These are phyloP conservation scores for Rhingia rostrata DNA, from an alignment of 2,888 invertebrate species.

Conservation along the genomic window DNA sequence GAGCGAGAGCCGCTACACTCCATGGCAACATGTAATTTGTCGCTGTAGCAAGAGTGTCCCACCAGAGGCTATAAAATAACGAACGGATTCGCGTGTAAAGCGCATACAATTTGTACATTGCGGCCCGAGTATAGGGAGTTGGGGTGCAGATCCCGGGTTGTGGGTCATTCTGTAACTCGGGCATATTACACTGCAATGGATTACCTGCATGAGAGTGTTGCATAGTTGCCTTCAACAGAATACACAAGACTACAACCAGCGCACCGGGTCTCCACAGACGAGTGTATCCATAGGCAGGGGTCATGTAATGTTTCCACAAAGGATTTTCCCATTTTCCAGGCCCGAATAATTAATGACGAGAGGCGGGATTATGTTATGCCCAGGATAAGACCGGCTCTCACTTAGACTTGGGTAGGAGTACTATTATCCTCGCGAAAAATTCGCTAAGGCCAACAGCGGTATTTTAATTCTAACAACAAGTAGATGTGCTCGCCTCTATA, in stretches of 20 bases:
- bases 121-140: background rate
- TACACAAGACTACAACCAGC: constrained; percentile 10
- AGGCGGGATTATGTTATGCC: constrained; percentile 46
- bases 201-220: constrained; percentile 59
- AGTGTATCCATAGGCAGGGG: constrained; percentile 47
- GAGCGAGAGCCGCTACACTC: background rate
- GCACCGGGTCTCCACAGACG: background rate
- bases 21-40: constrained; percentile 47
- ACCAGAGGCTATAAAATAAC: constrained; percentile 70
- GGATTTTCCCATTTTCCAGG: constrained; percentile 41
- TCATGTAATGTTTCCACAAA: constrained; percentile 62
- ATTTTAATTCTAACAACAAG: constrained; percentile 67
- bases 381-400: constrained; percentile 49
- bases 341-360: constrained; percentile 55
- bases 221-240: constrained; percentile 14
- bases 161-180: constrained; percentile 10
- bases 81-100: constrained; percentile 54
- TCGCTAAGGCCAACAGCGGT: constrained; percentile 33
- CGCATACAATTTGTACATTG: constrained; percentile 44
- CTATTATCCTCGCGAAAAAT: constrained; percentile 4
- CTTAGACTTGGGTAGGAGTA: constrained; percentile 38
- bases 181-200: constrained; percentile 64
- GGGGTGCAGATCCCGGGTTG: background rate
- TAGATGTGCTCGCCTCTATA: constrained; percentile 14
- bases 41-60: constrained; percentile 50